Percentiles rank a stretch among this genome's conserved stretches.
phyloP scores from a whole-genome alignment of 2,888 invertebrate genomes.

The Fragum fragum region DNA sequence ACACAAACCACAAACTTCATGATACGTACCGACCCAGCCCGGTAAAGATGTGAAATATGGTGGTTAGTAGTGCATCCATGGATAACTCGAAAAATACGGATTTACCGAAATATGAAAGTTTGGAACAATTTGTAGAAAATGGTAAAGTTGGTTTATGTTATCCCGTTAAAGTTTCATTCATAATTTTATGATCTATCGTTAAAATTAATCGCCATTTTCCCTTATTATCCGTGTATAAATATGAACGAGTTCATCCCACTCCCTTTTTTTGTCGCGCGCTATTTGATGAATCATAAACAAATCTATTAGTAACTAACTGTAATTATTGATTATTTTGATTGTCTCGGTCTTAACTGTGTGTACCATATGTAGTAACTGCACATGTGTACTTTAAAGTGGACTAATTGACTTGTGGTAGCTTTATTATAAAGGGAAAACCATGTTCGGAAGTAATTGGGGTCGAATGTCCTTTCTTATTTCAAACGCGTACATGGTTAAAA shows the following conservation, averaged over 20 bases:
- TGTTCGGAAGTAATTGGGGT: constrained; percentile 13
- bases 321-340: neutral
- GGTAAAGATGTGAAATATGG: constrained; percentile 50
- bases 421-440: neutral
- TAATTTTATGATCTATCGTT: neutral
- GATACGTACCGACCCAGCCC: constrained; percentile 18
- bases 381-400: neutral
- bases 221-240: constrained; percentile 11
- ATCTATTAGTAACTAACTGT: constrained; percentile 3
- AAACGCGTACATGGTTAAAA: neutral
- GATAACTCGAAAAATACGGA: constrained; percentile 55
- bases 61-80: constrained; percentile 51
- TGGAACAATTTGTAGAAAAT: constrained; percentile 61
- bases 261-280: constrained; percentile 32
- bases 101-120: constrained; percentile 64
- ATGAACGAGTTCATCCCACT: constrained; percentile 15
- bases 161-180: constrained; percentile 1
- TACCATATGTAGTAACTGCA: neutral
- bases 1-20: constrained; percentile 24
- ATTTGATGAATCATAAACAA: constrained; percentile 33
- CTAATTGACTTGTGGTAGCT: neutral
- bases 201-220: neutral
- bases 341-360: neutral
- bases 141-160: constrained; percentile 34
- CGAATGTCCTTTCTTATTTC: neutral